Base-by-base conservation (phyloP, 2,113 vertebrate species). In the Lasiurus borealis region DNA sequence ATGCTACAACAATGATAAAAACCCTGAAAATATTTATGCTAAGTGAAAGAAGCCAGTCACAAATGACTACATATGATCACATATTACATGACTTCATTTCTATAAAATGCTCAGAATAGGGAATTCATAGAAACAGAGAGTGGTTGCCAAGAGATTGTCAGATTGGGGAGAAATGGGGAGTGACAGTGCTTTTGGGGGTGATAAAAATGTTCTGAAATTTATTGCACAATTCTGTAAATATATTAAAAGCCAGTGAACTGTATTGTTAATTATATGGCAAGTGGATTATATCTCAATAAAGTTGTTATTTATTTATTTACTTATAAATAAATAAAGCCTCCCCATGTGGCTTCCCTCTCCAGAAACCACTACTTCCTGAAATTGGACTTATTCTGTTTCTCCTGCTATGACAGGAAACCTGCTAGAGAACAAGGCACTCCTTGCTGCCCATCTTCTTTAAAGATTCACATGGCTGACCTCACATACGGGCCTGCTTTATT, bases 401-500 rank as follows among this genome's bases (percentile, higher is more conserved):
- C 25, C 27, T 7, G 31, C 31, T 40, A 2, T 25, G 8, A 44
- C 77, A 71, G 54, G 19, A 21, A 68, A 18, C 14, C 19, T 36
- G 68, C 64, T n/a, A 40, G 27, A 40, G 34, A 46, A 62, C 14
- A 16, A 72, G 81, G 62, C 12, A 21, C 29, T 46, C 36, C 62
- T 78, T 3, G 2, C 57, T 6, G 40, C 16, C 57, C 66, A 72
- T 19, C 12, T 72, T 82, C 85, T 72, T 91, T 73, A 91, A 88
- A 85, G 83, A 88, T 50, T 62, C 50, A 40, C 12, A 10, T 10
- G 9, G 54, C 85, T 44, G 31, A 75, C 44, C 81, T 96, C 46
- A 40, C 62, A 4, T 48, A 13, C 14, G 64, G 57, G 23, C 12
- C 40, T 92, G 75, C 72, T 96, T 98, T 85, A 96, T 96, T 96